A percentile compares a stretch with the other conserved stretches of the same genome.
Evolutionary conservation across 2,113 vertebrate genomes (phyloP).

Genomic region (Nycticorax nycticorax): DNA sequence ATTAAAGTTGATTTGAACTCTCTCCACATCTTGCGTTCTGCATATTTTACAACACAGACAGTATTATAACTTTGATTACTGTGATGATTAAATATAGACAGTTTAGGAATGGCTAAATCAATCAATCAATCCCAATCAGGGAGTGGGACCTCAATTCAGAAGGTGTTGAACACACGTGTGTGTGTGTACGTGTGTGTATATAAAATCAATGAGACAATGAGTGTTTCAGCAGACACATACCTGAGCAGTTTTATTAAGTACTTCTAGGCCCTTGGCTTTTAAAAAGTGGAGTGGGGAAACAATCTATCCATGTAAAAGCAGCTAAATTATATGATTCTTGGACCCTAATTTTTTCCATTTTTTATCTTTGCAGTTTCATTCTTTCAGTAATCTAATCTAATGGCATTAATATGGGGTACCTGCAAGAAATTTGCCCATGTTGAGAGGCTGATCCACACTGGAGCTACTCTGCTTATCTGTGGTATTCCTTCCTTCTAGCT

Average conservation of each 20-base stretch:
- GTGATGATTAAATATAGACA: neutral
- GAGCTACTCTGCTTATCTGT: neutral
- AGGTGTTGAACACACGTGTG: neutral
- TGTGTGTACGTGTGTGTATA: neutral
- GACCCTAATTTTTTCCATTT: neutral
- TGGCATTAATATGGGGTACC: neutral
- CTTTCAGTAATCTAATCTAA: neutral
- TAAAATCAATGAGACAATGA: neutral
- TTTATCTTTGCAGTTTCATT: neutral
- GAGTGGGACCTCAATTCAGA: neutral
- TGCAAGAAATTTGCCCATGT: neutral
- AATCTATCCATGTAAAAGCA: neutral
- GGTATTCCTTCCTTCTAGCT: neutral
- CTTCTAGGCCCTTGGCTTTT: neutral
- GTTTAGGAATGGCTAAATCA: neutral
- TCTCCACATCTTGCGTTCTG: neutral
- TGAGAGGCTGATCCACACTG: neutral
- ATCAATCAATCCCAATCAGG: neutral
- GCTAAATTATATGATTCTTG: neutral
- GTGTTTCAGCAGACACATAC: neutral
- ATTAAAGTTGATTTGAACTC: neutral
- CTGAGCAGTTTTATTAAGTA: neutral
- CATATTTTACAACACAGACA: neutral
- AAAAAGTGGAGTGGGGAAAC: neutral
- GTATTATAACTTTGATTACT: neutral